A percentile compares a stretch with the other conserved stretches of the same genome.
Conservation (phyloP, 2,888 invertebrate species). For the Hymenopus coronatus region DNA sequence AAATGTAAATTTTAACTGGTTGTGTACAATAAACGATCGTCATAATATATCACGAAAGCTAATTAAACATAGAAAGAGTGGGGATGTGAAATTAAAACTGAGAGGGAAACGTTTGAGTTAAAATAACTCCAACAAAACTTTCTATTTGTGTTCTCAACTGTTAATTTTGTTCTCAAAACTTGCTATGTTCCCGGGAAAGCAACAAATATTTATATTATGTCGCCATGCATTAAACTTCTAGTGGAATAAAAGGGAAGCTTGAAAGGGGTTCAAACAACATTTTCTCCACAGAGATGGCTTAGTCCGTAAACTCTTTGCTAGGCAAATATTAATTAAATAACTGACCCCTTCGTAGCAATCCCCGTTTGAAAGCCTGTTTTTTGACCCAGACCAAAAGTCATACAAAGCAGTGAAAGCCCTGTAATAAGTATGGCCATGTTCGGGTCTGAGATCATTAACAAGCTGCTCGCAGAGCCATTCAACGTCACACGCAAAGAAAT, state of each 20-base stretch:
- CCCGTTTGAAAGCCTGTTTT: not conserved
- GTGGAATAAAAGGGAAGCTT: not conserved
- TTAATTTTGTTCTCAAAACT: not conserved
- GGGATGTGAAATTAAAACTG: not conserved
- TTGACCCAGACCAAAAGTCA: not conserved
- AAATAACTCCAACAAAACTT: not conserved
- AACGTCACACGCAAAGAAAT: too few relatives aligned
- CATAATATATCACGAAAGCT: not conserved
- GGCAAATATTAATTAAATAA: not conserved
- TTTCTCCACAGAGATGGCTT: not conserved
- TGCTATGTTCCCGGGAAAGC: not conserved
- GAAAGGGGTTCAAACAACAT: not conserved
- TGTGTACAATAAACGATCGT: not conserved
- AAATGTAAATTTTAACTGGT: not conserved
- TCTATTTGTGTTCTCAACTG: not conserved
- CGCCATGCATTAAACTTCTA: not conserved
- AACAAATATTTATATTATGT: not conserved
- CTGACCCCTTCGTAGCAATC: not conserved
- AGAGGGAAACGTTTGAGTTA: not conserved
- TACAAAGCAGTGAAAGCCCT: not conserved
- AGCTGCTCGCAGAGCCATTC: not conserved
- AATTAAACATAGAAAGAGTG: not conserved
- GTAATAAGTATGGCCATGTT: not conserved
- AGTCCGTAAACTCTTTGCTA: not conserved
- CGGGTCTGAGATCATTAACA: not conserved